phyloP scores from a whole-genome alignment of 2,113 vertebrate genomes.

The Mola mola region DNA sequence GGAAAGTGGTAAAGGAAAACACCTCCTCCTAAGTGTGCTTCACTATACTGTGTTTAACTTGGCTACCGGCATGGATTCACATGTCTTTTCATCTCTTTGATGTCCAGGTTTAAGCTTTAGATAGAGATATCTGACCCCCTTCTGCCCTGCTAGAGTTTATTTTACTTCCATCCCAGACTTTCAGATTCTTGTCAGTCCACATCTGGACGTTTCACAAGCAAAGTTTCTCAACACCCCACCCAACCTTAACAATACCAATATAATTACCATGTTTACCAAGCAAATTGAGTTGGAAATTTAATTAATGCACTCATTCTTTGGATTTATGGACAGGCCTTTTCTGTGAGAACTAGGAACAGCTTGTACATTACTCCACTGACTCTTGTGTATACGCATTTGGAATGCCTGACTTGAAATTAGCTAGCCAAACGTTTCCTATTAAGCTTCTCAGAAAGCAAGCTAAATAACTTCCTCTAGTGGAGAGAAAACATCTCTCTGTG shows the following conservation, averaged over 20 bases:
- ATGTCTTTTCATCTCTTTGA: slow-evolving; percentile 21
- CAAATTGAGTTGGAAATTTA: slow-evolving; percentile 33
- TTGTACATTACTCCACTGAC: slow-evolving; percentile 11
- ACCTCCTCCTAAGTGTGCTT: too few species aligned
- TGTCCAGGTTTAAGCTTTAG: slow-evolving; percentile 10
- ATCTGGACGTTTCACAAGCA: slow-evolving; percentile 37
- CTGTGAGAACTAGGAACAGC: slow-evolving; percentile 3
- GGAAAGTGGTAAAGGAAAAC: neutral
- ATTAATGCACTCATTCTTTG: too few species aligned
- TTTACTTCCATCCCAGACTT: too few species aligned
- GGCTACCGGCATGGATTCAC: neutral
- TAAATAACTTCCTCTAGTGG: neutral
- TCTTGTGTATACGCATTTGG: neutral
- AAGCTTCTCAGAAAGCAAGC: slow-evolving; percentile 6
- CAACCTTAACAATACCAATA: neutral
- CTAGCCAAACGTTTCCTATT: too few species aligned
- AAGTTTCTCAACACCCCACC: slow-evolving; percentile 1
- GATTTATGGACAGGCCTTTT: neutral
- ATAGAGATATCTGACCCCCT: neutral
- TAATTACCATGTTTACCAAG: slow-evolving; percentile 19
- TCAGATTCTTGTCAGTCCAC: slow-evolving; percentile 25
- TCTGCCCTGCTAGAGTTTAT: too few species aligned
- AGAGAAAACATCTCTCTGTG: neutral
- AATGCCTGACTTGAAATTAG: slow-evolving; percentile 26
- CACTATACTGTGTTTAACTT: slow-evolving; percentile 10